phyloP scores from a whole-genome alignment of 2,113 vertebrate species.

The Sus scrofa region T2T-Sscrofa CM000818.6:95803001-95803500 shows the following conservation, averaged over 20 bases:
- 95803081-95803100: not conserved
- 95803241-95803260: not conserved
- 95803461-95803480: not conserved
- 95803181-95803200: not conserved
- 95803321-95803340: not conserved
- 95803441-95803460: constrained; percentile 18
- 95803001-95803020: not conserved
- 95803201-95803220: not conserved
- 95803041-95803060: fast-evolving
- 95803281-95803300: not conserved
- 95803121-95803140: not conserved
- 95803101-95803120: no score
- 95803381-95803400: not conserved
- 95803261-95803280: not conserved
- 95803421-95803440: not conserved
- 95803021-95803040: not conserved
- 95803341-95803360: not conserved
- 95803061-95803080: not conserved
- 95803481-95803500: constrained; percentile 9
- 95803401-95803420: not conserved
- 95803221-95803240: not conserved
- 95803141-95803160: not conserved
- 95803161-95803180: not conserved
- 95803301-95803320: not conserved
- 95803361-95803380: not conserved